phyloP scores from a whole-genome alignment of 2,888 invertebrate genomes.

The Cordilura impudica region DNA sequence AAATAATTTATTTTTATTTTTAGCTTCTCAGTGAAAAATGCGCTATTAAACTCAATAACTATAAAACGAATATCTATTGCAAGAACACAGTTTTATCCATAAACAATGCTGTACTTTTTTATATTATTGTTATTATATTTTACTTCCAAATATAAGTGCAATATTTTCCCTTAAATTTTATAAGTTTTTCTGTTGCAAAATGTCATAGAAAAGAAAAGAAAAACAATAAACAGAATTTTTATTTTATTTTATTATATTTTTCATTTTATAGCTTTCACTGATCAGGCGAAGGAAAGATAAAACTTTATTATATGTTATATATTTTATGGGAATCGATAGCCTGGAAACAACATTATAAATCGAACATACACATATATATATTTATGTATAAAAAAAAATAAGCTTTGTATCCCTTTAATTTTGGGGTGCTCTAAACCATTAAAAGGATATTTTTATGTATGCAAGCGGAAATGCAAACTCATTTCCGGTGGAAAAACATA shows the following conservation, averaged over 20 bases:
- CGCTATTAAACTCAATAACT: too few relatives aligned
- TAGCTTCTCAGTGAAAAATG: too few relatives aligned
- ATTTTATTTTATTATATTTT: too few relatives aligned
- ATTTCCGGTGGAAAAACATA: constrained; percentile 57
- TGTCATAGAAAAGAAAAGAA: not conserved
- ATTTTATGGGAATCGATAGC: constrained; percentile 48
- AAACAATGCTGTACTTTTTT: too few relatives aligned
- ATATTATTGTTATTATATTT: not conserved
- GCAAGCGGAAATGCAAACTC: constrained; percentile 61
- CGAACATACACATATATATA: not conserved
- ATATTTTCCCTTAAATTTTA: not conserved
- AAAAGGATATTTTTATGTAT: constrained; percentile 44
- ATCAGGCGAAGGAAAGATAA: constrained; percentile 3
- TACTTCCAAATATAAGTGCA: not conserved
- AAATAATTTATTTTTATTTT: too few relatives aligned
- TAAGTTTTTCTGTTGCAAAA: not conserved
- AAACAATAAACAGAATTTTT: constrained; percentile 45
- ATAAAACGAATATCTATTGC: too few relatives aligned
- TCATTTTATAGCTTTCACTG: constrained; percentile 40
- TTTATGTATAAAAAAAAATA: too few relatives aligned
- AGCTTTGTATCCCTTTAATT: not conserved
- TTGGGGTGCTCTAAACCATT: constrained; percentile 9
- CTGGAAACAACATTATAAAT: constrained; percentile 14
- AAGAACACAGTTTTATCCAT: too few relatives aligned
- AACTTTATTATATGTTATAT: constrained; percentile 18